phyloP scores from a whole-genome alignment of 37 sponge, comb jelly and placozoan genomes.

The Ephydatia muelleri region DNA sequence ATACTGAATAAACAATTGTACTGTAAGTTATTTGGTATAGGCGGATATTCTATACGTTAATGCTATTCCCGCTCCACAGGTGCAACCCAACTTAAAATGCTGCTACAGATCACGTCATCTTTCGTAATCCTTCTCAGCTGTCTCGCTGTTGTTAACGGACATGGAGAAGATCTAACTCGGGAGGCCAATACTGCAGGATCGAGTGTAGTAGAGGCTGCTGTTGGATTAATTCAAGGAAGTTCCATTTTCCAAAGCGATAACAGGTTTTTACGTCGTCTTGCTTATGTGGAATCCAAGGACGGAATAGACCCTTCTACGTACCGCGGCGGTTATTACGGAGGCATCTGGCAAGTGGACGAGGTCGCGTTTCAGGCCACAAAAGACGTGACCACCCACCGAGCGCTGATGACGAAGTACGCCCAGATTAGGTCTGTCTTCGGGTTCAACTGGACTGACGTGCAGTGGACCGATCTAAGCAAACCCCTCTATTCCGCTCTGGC shows the following conservation, averaged over 20 bases:
- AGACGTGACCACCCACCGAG: conserved; percentile 8
- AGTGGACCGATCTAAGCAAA: conserved; percentile 44
- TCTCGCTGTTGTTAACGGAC: too few relatives aligned
- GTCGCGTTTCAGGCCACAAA: conserved; percentile 20
- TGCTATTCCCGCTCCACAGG: too few relatives aligned
- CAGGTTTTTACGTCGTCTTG: conserved; percentile 10
- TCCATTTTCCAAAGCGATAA: conserved; percentile 6
- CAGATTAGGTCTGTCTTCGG: conserved; percentile 19
- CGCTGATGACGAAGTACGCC: neutral
- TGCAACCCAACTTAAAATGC: too few relatives aligned
- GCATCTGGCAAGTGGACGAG: conserved; percentile 62
- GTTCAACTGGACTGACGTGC: conserved; percentile 25
- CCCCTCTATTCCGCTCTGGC: conserved; percentile 55
- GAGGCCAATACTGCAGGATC: too few relatives aligned
- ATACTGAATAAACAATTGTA: too few relatives aligned
- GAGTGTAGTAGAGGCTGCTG: too few relatives aligned
- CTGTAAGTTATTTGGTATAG: too few relatives aligned
- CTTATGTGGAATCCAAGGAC: conserved; percentile 44
- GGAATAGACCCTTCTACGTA: conserved; percentile 39
- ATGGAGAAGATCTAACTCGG: too few relatives aligned
- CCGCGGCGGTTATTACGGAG: conserved; percentile 38
- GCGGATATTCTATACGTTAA: too few relatives aligned
- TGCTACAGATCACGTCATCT: too few relatives aligned
- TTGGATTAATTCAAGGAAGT: too few relatives aligned
- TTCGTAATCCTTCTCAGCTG: too few relatives aligned